Percentiles rank a stretch among this genome's conserved stretches.
These are phyloP conservation scores for Miniopterus natalensis DNA, from an alignment of 2,113 vertebrate species.

Conservation along the genomic window DNA sequence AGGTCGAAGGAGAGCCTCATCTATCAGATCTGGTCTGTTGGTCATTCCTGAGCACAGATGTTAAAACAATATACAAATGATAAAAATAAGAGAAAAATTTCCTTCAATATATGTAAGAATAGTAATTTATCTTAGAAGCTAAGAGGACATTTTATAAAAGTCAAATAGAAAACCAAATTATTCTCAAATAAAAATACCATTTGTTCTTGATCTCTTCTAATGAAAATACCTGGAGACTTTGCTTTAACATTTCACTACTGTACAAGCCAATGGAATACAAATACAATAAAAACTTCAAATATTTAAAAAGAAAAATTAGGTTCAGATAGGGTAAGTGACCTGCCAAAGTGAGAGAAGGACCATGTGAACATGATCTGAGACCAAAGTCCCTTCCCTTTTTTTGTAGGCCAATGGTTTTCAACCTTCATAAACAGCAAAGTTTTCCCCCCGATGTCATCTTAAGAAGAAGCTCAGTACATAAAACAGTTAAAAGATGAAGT, in stretches of 20 bases:
- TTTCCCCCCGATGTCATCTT: neutral
- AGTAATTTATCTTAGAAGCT: neutral
- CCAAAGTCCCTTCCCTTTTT: neutral
- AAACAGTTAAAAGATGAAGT: neutral
- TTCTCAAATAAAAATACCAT: slow-evolving; percentile 43
- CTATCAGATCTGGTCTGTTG: slow-evolving; percentile 98
- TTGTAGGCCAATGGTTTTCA: neutral
- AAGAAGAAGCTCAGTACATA: neutral
- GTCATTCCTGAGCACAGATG: slow-evolving; percentile 94
- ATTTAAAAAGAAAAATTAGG: slow-evolving; percentile 52
- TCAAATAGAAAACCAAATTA: slow-evolving; percentile 53
- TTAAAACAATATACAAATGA: slow-evolving; percentile 60
- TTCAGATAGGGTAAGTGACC: neutral
- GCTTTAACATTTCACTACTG: slow-evolving; percentile 29
- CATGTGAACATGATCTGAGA: neutral
- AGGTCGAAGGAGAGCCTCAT: slow-evolving; percentile 96
- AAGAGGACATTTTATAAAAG: neutral
- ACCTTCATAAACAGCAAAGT: neutral
- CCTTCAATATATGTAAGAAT: neutral
- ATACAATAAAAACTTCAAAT: slow-evolving; percentile 19
- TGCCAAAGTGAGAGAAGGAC: neutral
- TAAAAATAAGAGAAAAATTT: slow-evolving; percentile 56
- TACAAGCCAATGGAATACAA: neutral
- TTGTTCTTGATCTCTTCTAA: slow-evolving; percentile 51
- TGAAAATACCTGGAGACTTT: neutral